Base-by-base conservation (phyloP, 1,140 invertebrate species). In the Aphelinus atriplicis region DNA sequence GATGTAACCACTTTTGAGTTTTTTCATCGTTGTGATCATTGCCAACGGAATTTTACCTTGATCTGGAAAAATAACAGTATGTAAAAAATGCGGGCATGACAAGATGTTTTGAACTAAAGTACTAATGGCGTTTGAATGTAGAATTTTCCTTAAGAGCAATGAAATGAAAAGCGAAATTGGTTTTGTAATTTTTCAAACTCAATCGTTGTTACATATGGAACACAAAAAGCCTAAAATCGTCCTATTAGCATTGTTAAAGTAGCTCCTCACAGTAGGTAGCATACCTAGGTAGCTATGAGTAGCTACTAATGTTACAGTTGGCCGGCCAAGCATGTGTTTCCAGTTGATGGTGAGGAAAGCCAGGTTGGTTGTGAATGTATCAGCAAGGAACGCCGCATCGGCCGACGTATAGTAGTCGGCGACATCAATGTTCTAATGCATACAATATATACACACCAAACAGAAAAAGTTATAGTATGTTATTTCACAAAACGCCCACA, bases 1-100 rank as follows among this genome's bases (percentile, higher is more conserved):
- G 60, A 99, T 98, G 84, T 99, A 99, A 46, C 98, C 98, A 79
- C 97, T 98, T 87, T 98, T 98, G 1, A 99, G 88, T 88, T 99
- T 99, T 84, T 98, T 97, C 90, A 99, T 97, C 3, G 97, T 99
- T 26, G 96, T 97, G 78, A 98, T 93, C 92, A 99, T 96, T 0
- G 97, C 95, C 82, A 95, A 89, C 4, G 96, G 97, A 69, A 98
- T 94, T 86, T 93, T 95, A 66, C 95, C 95, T 88, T 97, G 93
- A 90, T 98, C 97, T 98, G 87, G 92, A 91, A 81, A 56, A 65
- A 56, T 66, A 58, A 63, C 51, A 67, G 46, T 26, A 48, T 70
- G 26, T 65, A 50, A n/a, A 55, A 7, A 6, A 69, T 57, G 57
- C 46, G 57, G 47, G 47, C 9, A 70, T 57, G 7, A 50, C 61